These are phyloP conservation scores for Discoglossus pictus DNA, from an alignment of 2,797 vertebrate genomes.

Conservation along the genomic window DNA sequence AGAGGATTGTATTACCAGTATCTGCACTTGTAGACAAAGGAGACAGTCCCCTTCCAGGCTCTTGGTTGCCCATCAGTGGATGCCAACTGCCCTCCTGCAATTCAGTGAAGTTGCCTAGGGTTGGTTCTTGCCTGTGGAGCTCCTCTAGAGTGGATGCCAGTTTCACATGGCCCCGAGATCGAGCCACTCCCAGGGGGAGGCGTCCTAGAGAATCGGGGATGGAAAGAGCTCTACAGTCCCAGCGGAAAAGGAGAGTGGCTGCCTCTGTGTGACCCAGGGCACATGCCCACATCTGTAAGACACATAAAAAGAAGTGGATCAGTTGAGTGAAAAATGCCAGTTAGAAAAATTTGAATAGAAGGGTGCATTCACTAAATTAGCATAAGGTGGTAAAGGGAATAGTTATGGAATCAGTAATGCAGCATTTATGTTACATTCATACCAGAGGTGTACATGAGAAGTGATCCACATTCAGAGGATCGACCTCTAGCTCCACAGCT, in stretches of 20 bases:
- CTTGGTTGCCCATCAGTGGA: slow-evolving; percentile 8
- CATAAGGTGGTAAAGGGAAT: no score
- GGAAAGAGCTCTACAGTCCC: slow-evolving; percentile 77
- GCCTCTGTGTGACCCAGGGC: slow-evolving; percentile 85
- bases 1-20: slow-evolving; percentile 69
- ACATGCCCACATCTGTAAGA: slow-evolving; percentile 87
- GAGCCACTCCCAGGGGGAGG: slow-evolving; percentile 85
- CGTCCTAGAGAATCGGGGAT: slow-evolving; percentile 87
- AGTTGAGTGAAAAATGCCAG: not conserved
- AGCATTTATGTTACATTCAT: no score
- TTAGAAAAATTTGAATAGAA: no score
- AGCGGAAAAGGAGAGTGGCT: slow-evolving; percentile 79
- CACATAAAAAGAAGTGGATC: not conserved
- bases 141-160: slow-evolving; percentile 81
- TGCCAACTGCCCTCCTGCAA: slow-evolving; percentile 15
- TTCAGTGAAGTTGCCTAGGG: slow-evolving; percentile 20
- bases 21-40: slow-evolving; percentile 82
- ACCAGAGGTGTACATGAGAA: slow-evolving; percentile 91
- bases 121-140: slow-evolving; percentile 70
- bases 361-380: no score
- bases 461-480: slow-evolving; percentile 88
- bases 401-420: no score
- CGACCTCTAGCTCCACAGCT: slow-evolving; percentile 85
- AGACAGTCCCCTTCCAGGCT: slow-evolving; percentile 55
- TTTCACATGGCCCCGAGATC: slow-evolving; percentile 80